Evolutionary conservation across 2,888 invertebrate genomes (phyloP).

Genomic region (Melanophora roralis): DNA sequence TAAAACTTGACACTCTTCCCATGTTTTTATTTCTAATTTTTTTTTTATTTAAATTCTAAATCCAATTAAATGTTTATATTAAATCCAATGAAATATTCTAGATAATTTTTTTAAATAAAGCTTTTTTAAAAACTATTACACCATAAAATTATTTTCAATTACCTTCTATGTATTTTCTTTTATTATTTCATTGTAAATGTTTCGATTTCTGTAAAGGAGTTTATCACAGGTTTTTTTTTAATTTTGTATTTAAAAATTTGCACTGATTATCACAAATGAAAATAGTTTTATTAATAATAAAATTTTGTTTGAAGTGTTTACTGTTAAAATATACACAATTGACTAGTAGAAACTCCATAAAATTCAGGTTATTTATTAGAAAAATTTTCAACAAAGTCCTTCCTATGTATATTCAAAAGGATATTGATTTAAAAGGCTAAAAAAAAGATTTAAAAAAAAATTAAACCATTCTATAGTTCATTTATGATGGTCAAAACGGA

Average conservation of each 20-base stretch:
- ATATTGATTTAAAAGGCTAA: constrained; percentile 28
- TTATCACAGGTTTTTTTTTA: not conserved
- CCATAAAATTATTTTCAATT: too few species aligned
- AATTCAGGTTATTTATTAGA: constrained; percentile 54
- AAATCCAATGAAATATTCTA: too few species aligned
- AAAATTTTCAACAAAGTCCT: constrained; percentile 16
- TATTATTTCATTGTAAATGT: too few species aligned
- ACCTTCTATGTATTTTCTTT: too few species aligned
- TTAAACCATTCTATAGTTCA: not conserved
- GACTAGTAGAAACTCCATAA: constrained; percentile 43
- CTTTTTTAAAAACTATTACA: too few species aligned
- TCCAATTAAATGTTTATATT: too few species aligned
- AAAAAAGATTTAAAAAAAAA: constrained; percentile 10
- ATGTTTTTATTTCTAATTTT: too few species aligned
- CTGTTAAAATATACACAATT: constrained; percentile 37
- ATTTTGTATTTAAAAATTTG: constrained; percentile 29
- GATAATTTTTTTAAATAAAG: too few species aligned
- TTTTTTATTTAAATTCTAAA: not conserved
- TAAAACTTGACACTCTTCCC: too few species aligned
- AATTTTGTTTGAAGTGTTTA: constrained; percentile 34
- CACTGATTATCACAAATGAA: constrained; percentile 49
- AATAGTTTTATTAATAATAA: constrained; percentile 6
- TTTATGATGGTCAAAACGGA: constrained; percentile 67
- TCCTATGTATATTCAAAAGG: not conserved
- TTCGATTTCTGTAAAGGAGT: too few species aligned